phyloP scores from a whole-genome alignment of 2,888 invertebrate genomes.

The Athetis lepigone region DNA sequence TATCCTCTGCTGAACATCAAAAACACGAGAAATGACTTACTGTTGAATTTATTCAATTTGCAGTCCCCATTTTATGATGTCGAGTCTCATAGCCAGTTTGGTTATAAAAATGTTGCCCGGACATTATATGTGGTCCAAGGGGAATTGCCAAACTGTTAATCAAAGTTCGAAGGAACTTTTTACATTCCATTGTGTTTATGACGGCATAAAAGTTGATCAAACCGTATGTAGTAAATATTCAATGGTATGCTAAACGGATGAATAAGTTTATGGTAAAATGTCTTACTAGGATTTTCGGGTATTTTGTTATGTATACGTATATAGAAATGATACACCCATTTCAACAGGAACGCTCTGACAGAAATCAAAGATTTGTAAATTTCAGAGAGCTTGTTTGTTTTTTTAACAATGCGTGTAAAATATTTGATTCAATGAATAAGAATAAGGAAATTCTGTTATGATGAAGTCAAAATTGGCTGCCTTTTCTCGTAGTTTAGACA shows the following conservation, averaged over 20 bases:
- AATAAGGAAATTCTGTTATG: no score
- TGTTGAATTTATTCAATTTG: constrained; percentile 34
- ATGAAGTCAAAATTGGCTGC: no score
- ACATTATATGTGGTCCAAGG: neutral
- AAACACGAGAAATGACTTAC: constrained; percentile 9
- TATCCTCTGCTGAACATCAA: neutral
- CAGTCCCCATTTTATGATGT: constrained; percentile 21
- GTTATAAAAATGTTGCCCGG: constrained; percentile 21
- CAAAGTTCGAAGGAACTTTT: constrained; percentile 28
- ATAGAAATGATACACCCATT: no score
- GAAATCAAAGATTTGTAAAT: no score
- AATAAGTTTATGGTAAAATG: constrained; percentile 4
- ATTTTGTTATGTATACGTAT: no score
- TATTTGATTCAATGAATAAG: no score
- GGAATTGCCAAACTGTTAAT: constrained; percentile 27
- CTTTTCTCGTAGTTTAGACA: no score
- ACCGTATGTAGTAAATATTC: constrained; percentile 13
- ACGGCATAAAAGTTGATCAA: constrained; percentile 31
- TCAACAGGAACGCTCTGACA: no score
- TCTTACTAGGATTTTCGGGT: neutral
- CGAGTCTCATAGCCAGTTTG: constrained; percentile 8
- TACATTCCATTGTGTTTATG: constrained; percentile 33
- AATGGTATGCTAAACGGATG: constrained; percentile 13
- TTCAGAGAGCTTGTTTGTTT: neutral
- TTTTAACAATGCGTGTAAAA: no score